Evolutionary conservation across 1,140 invertebrate species (phyloP).

Genomic region (Pogonomyrmex barbatus): DNA sequence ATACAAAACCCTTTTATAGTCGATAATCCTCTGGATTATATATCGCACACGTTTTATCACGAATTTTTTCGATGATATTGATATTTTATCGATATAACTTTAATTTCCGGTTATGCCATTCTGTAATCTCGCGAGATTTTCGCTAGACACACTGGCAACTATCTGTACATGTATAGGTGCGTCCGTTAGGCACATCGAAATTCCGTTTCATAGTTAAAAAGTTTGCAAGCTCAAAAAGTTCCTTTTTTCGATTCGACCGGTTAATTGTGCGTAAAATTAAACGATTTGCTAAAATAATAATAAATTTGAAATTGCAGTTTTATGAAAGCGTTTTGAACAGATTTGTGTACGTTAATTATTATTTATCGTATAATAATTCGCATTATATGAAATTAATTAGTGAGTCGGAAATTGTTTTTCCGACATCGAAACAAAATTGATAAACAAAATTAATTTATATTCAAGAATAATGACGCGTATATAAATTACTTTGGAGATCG

Average conservation of each 20-base stretch:
- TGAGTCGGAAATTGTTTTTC: neutral
- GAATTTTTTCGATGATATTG: neutral
- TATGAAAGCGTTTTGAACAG: neutral
- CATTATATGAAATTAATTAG: neutral
- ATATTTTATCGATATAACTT: conserved; percentile 19
- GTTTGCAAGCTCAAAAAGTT: neutral
- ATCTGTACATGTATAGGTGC: neutral
- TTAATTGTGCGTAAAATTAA: neutral
- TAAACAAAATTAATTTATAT: neutral
- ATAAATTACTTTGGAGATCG: neutral
- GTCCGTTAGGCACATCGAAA: neutral
- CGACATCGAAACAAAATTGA: neutral
- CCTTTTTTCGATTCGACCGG: neutral
- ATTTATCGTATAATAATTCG: neutral
- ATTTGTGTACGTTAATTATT: neutral
- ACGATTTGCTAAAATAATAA: neutral
- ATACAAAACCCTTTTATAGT: neutral
- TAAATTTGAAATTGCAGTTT: neutral
- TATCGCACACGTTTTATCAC: conserved; percentile 1
- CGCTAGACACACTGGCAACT: neutral
- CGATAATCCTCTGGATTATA: conserved; percentile 1
- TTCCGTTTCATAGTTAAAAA: neutral
- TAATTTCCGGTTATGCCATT: neutral
- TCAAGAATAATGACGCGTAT: neutral
- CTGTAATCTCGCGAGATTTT: conserved; percentile 28